Evolutionary conservation across 2,113 vertebrate genomes (phyloP).

Genomic region (Nothoprocta perdicaria): DNA sequence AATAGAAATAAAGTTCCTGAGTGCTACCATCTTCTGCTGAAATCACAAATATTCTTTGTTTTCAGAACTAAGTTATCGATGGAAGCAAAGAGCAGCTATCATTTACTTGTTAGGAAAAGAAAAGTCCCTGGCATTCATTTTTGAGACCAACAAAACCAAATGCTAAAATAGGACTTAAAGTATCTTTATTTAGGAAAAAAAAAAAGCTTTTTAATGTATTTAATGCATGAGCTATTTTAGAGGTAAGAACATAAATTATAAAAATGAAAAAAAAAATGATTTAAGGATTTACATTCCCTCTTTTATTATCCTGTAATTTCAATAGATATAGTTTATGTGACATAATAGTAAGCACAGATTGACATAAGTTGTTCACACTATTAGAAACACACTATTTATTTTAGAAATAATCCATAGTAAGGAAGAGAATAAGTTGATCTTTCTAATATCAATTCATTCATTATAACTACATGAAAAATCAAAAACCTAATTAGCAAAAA

Average conservation of each 20-base stretch:
- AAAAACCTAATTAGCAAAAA: background rate
- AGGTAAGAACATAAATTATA: background rate
- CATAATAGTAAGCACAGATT: background rate
- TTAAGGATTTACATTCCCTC: background rate
- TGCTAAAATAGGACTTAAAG: background rate
- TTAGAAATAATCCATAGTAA: background rate
- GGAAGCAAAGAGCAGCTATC: background rate
- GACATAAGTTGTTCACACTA: background rate
- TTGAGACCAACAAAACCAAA: slow-evolving; percentile 30
- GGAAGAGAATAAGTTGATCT: background rate
- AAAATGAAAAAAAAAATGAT: background rate
- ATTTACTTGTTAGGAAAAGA: background rate
- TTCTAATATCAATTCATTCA: background rate
- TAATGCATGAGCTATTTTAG: background rate
- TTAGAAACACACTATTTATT: background rate
- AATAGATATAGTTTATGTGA: background rate
- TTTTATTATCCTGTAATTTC: background rate
- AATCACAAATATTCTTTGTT: background rate
- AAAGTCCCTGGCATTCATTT: background rate
- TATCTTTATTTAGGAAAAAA: no score
- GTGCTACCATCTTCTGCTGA: background rate
- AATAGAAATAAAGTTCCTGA: background rate
- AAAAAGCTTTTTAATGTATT: background rate
- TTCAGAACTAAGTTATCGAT: background rate
- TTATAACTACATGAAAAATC: background rate